Conservation (phyloP, 2,888 invertebrate genomes). For the Netelia melanura region DNA sequence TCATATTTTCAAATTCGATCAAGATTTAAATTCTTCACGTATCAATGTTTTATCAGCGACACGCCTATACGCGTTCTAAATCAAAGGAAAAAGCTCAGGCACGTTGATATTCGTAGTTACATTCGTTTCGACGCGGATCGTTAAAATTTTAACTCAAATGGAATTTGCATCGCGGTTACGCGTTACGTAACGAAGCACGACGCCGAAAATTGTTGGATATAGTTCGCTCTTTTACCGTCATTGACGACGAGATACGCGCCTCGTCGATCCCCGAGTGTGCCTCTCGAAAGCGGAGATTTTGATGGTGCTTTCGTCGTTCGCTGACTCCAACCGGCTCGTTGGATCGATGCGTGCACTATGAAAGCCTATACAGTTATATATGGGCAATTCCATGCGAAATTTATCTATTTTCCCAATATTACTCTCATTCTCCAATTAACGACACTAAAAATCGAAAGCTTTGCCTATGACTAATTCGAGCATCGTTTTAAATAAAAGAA, state of each 20-base stretch:
- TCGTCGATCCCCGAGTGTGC: no score
- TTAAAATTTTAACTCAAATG: conserved; percentile 47
- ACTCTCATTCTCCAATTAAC: no score
- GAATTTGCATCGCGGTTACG: conserved; percentile 61
- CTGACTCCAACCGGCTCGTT: conserved; percentile 41
- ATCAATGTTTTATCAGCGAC: no score
- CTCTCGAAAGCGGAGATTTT: conserved; percentile 56
- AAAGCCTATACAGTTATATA: neutral
- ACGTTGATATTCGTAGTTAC: no score
- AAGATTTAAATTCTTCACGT: no score
- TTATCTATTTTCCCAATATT: no score
- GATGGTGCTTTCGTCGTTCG: conserved; percentile 50
- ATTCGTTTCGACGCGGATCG: neutral
- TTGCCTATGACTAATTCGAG: no score
- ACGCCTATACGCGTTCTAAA: no score
- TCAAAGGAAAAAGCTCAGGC: no score
- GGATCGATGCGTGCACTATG: conserved; percentile 54
- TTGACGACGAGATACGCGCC: conserved; percentile 15
- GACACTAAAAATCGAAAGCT: no score
- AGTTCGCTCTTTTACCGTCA: conserved; percentile 32
- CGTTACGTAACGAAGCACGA: conserved; percentile 61
- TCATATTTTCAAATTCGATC: no score
- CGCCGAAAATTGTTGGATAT: conserved; percentile 37
- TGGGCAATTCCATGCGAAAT: conserved; percentile 3
- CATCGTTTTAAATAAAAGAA: no score